Evolutionary conservation across 2,113 vertebrate genomes (phyloP).

Genomic region (Atrichornis clamosus): DNA sequence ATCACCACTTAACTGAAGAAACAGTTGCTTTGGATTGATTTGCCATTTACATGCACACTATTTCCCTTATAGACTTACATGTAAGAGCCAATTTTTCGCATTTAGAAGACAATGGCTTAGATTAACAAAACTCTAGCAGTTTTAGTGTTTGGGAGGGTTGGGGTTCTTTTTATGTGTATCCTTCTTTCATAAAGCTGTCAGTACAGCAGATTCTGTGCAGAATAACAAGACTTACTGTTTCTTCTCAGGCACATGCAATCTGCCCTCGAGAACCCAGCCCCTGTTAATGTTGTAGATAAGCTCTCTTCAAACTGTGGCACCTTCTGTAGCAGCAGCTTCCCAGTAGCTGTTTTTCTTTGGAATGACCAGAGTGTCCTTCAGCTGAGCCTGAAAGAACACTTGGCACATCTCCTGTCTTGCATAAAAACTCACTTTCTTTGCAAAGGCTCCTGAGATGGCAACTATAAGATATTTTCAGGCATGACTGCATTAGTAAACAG

Average conservation of each 20-base stretch:
- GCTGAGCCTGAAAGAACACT: not conserved
- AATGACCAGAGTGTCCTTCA: not conserved
- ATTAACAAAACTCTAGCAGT: not conserved
- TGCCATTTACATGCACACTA: not conserved
- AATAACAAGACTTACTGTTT: not conserved
- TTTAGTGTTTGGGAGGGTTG: not conserved
- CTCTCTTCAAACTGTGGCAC: not conserved
- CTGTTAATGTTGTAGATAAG: not conserved
- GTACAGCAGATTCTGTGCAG: not conserved
- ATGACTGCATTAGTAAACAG: not conserved
- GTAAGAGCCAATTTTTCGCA: not conserved
- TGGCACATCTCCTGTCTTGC: not conserved
- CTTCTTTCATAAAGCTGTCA: not conserved
- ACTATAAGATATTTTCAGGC: not conserved
- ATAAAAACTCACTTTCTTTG: not conserved
- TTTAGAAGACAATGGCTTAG: not conserved
- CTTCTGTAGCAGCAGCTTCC: not conserved
- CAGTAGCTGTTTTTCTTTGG: not conserved
- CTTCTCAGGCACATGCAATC: not conserved
- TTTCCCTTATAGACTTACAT: not conserved
- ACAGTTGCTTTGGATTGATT: not conserved
- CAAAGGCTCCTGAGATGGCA: not conserved
- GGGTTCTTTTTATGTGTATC: not conserved
- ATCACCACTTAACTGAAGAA: not conserved
- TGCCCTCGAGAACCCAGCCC: not conserved